Evolutionary conservation across 2,797 vertebrate species (phyloP).

Genomic region (Alca torda): DNA sequence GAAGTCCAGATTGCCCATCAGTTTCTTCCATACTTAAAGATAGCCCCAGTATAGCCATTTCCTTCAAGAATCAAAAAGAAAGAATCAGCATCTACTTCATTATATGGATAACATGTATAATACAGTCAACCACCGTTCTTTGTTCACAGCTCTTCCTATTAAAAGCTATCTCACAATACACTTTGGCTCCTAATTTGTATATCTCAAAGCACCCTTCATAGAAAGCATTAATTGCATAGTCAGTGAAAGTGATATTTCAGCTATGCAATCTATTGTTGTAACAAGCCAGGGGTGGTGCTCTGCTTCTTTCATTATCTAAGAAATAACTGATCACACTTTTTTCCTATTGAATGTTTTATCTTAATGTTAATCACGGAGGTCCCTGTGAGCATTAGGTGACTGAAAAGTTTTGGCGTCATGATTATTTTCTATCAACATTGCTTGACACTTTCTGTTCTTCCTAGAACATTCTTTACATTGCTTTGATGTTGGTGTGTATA

Average conservation of each 20-base stretch:
- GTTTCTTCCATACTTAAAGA: not conserved
- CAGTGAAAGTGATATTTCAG: not conserved
- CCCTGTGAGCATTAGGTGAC: not conserved
- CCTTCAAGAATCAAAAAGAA: not conserved
- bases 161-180: not conserved
- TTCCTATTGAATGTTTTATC: not conserved
- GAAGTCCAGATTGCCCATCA: not conserved
- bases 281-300: not conserved
- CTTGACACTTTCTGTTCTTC: not conserved
- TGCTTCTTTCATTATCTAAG: not conserved
- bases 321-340: not conserved
- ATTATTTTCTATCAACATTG: not conserved
- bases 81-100: not conserved
- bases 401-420: not conserved
- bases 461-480: not conserved
- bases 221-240: not conserved
- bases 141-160: not conserved
- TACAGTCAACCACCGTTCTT: not conserved
- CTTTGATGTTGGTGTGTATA: not conserved
- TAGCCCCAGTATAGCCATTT: not conserved
- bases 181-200: not conserved
- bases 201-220: not conserved
- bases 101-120: not conserved
- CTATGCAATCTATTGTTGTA: not conserved
- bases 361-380: not conserved